Evolutionary conservation across 35 echinoderm and acorn worm species (phyloP), one percentile per base, ranked within the genome.

Genomic region (Antedon bifida): DNA sequence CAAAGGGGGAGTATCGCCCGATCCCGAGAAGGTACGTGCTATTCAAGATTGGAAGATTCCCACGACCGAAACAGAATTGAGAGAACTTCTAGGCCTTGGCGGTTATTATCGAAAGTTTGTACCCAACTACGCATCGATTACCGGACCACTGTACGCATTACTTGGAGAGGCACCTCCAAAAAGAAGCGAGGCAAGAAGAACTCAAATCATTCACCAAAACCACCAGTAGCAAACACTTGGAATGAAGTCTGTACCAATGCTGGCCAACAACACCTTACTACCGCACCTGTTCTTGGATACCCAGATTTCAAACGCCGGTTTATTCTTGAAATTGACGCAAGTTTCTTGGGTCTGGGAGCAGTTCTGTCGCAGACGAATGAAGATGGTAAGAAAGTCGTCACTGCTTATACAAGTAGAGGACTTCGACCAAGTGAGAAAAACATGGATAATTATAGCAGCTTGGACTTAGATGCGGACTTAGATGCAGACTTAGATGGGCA

Each of bases 381-480:
- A 31, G 44, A 81, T 5, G 44, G 77, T 30, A 30, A 33, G 26
- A 33, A 32, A 3, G 84, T 83, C 4, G 90, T 92, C 0, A 0
- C 88, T 1, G 85, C 83, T 29, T 88, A 86, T 91, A 86, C 86
- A 39, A 88, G 89, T n/a, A 87, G 86, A 74, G 77, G 46, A 31
- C 81, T 96, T 13, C 82, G 75, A 29, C 46, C n/a, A 32, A 35
- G 34, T 34, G 93, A 91, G 46, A 31, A 74, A 14, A 96, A 84
- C 31, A 91, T 89, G 86, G 1, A 39, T 2, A 91, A 91, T 26
- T 96, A 89, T 64, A 89, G 73, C 33, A 89, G 79, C 42, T 82
- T 88, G 35, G 90, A 90, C 39, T 36, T 92, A 29, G 91, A 89
- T n/a, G n/a, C n/a, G n/a, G n/a, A n/a, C n/a, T n/a, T n/a, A 92